These are phyloP conservation scores for Orestias chungarensis DNA, from an alignment of 2,797 vertebrate genomes.

Conservation along the genomic window DNA sequence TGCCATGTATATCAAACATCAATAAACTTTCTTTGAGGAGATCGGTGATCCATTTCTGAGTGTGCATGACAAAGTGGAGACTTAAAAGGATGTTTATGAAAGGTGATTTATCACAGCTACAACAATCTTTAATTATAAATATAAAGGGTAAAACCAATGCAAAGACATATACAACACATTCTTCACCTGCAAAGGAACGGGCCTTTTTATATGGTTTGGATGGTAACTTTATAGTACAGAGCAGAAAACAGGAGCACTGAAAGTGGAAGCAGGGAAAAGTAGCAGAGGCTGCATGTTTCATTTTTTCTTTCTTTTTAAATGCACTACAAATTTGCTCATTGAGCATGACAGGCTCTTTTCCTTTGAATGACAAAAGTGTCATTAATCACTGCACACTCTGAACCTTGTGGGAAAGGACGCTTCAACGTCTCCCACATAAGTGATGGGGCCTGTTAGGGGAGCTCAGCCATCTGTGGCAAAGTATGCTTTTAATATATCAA, in stretches of 20 bases:
- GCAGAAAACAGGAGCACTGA: constrained; percentile 10
- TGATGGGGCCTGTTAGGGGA: constrained; percentile 9
- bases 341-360: neutral
- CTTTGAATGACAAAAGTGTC: neutral
- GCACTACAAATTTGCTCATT: neutral
- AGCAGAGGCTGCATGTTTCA: constrained; percentile 12
- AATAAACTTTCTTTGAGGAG: constrained; percentile 61
- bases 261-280: constrained; percentile 8
- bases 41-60: constrained; percentile 9
- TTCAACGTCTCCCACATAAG: constrained; percentile 1
- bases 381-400: constrained; percentile 33
- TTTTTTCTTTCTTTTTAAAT: neutral
- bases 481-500: constrained; percentile 54
- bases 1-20: constrained; percentile 40
- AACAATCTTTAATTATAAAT: constrained; percentile 49
- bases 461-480: constrained; percentile 35
- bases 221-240: constrained; percentile 12
- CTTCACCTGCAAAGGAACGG: constrained; percentile 5
- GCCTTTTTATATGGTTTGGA: neutral
- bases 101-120: neutral
- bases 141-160: constrained; percentile 31
- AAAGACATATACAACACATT: constrained; percentile 17
- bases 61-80: constrained; percentile 8
- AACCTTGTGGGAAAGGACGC: constrained; percentile 23
- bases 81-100: neutral